Base-by-base conservation (phyloP, 2,797 vertebrate genomes). In the Dipus sagitta region DNA sequence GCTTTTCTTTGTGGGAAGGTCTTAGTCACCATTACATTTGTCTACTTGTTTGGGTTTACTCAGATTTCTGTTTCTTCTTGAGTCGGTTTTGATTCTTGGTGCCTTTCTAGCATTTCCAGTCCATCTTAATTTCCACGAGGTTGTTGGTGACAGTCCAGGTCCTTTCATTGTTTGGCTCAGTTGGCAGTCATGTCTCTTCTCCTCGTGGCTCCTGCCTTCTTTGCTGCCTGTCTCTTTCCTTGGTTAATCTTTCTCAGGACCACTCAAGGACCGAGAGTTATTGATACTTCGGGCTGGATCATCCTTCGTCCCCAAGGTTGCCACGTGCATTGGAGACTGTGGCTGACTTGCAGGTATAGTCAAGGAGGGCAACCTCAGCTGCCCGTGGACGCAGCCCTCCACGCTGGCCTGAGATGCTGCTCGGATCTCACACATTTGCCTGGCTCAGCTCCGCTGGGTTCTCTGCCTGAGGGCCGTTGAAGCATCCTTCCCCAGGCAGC, bases 371-470 rank as follows among this genome's bases (percentile, higher is more conserved):
- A 34, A 34, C 42, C 28, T 23, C 30, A 15, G 15, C 14, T 42
- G 13, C 0, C 0, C 0, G 3, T 7, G 30, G 38, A 13, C 0
- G 17, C 5, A 54, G 54, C 79, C 24, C n/a, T 30, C 52, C n/a
- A 8, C 2, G 15, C 24, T 60, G 13, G 17, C 9, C 10, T 18
- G 2, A 11, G 3, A 17, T 1, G 2, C 30, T 42, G 1, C 42
- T 18, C 0, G 0, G 24, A 34, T 70, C 42, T 30, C 28, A 1
- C 17, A 15, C 54, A 18, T 12, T 24, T 20, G 47, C 26, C 34
- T 26, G 0, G 23, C 60, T 71, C 20, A 30, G 42, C 10, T 21
- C 12, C 14, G 26, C 3, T 6, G 3, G 34, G 62, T 20, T 81
- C 14, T 58, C 38, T 28, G 32, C 47, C 23, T 54, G 21, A 60